Conservation (phyloP, 2,113 vertebrate species). For the Grammomys dolichurus region DNA sequence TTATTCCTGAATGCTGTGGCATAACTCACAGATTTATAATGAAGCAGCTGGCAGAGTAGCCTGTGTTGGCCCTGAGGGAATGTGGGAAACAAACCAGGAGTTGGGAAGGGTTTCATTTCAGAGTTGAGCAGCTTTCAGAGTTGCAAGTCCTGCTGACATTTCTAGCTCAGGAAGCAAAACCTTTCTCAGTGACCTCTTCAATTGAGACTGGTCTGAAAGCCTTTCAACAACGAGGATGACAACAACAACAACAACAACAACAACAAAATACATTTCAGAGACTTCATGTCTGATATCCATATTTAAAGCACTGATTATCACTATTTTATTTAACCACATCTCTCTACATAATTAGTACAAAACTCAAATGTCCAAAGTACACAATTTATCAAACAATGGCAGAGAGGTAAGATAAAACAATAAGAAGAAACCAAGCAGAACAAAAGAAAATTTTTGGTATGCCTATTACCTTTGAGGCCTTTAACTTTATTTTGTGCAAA, state of each 20-base stretch:
- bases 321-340: constrained; percentile 34
- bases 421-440: background rate
- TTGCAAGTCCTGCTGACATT: constrained; percentile 36
- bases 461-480: background rate
- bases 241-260: background rate
- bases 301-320: constrained; percentile 54
- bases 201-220: constrained; percentile 35
- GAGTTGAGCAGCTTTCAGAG: constrained; percentile 38
- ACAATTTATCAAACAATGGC: background rate
- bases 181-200: constrained; percentile 29
- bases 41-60: constrained; percentile 1
- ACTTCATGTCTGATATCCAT: background rate
- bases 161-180: constrained; percentile 35
- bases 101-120: constrained; percentile 45
- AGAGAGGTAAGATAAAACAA: background rate
- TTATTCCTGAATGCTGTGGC: constrained; percentile 8
- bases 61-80: background rate
- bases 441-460: background rate
- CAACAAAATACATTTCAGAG: background rate
- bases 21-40: constrained; percentile 42
- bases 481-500: background rate
- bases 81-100: constrained; percentile 27
- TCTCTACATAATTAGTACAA: constrained; percentile 32
- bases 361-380: constrained; percentile 25
- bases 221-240: background rate